Conservation (phyloP, 2,888 invertebrate species). For the Deilephila elpenor region DNA sequence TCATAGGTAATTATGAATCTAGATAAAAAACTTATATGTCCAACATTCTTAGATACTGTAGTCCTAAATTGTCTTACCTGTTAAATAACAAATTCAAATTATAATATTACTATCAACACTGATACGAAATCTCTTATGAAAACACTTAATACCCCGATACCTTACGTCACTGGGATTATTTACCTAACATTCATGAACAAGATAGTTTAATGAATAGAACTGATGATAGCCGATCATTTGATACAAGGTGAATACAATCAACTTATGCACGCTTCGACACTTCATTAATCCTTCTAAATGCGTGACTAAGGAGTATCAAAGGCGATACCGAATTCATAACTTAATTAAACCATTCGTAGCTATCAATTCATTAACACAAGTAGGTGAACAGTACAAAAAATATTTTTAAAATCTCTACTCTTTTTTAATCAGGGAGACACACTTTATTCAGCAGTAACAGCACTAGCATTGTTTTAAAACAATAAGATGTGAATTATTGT, state of each 20-base stretch:
- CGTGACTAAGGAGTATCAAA: conserved; percentile 16
- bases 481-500: too few relatives aligned
- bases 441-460: too few relatives aligned
- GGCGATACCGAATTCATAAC: background rate
- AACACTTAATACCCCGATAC: background rate
- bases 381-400: background rate
- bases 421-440: too few relatives aligned
- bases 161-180: background rate
- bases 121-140: too few relatives aligned
- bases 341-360: background rate
- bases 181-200: background rate
- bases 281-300: conserved; percentile 8
- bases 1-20: too few relatives aligned
- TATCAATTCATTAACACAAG: background rate
- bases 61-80: too few relatives aligned
- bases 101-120: too few relatives aligned
- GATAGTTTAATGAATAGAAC: background rate
- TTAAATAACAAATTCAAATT: too few relatives aligned
- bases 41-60: too few relatives aligned
- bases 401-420: too few relatives aligned
- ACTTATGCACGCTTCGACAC: conserved; percentile 12
- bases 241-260: conserved; percentile 7
- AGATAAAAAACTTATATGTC: too few relatives aligned
- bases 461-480: too few relatives aligned
- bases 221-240: background rate